Conservation (phyloP, 2,113 vertebrate genomes). For the Bubo blakistoni region DNA sequence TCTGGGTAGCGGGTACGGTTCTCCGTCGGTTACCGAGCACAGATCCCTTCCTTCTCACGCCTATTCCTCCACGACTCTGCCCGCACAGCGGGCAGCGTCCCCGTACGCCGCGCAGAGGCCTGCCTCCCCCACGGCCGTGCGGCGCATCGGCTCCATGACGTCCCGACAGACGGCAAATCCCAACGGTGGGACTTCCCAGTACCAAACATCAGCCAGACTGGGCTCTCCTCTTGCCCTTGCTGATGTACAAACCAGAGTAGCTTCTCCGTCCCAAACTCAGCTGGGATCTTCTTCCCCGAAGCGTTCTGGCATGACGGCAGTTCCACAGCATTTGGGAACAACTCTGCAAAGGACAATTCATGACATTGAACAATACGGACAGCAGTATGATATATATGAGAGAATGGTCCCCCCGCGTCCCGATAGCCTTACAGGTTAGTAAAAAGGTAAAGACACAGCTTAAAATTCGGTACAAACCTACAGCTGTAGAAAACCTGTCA, state of each 20-base stretch:
- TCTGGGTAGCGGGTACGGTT: slow-evolving; percentile 83
- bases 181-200: slow-evolving; percentile 76
- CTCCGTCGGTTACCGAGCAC: slow-evolving; percentile 83
- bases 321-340: slow-evolving; percentile 89
- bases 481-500: not conserved
- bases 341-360: slow-evolving; percentile 83
- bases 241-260: slow-evolving; percentile 73
- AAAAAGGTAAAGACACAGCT: not conserved
- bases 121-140: slow-evolving; percentile 81
- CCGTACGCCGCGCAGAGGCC: slow-evolving; percentile 80
- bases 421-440: slow-evolving; percentile 91
- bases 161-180: slow-evolving; percentile 74
- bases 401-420: slow-evolving; percentile 91
- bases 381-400: slow-evolving; percentile 90
- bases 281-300: slow-evolving; percentile 85
- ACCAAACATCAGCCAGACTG: slow-evolving; percentile 74
- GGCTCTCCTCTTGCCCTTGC: slow-evolving; percentile 84
- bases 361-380: slow-evolving; percentile 83
- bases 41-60: slow-evolving; percentile 78
- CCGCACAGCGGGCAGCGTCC: slow-evolving; percentile 81
- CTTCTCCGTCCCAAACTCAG: slow-evolving; percentile 78
- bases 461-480: not conserved
- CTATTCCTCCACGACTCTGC: slow-evolving; percentile 87
- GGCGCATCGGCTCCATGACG: slow-evolving; percentile 80
- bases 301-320: slow-evolving; percentile 86